Conservation (phyloP, 2,113 vertebrate genomes). For the Trogon melanurus region DNA sequence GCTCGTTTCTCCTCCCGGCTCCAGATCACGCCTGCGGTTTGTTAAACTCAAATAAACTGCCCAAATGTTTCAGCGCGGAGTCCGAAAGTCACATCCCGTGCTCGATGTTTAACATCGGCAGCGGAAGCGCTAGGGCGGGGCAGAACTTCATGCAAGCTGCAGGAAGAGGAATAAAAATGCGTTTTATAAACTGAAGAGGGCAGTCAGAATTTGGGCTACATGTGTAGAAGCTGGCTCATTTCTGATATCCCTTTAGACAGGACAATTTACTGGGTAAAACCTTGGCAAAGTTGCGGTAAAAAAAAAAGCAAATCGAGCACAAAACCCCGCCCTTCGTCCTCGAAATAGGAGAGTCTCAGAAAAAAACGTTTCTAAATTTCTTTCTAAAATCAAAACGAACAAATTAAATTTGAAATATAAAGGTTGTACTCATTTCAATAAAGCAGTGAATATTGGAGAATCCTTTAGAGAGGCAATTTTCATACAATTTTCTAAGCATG, state of each 20-base stretch:
- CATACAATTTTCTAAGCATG: neutral
- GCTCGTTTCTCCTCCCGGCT: neutral
- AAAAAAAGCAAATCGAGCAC: neutral
- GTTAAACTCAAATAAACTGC: neutral
- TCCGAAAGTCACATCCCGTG: neutral
- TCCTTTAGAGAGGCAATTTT: neutral
- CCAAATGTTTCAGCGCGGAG: neutral
- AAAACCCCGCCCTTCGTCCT: no score
- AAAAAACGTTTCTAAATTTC: fast-evolving
- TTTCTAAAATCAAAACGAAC: neutral
- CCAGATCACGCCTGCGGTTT: neutral
- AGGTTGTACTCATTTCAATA: neutral
- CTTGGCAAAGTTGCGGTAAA: neutral
- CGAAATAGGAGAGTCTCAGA: neutral
- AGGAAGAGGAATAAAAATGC: neutral
- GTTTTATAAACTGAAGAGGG: neutral
- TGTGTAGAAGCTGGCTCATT: neutral
- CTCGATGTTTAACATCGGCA: neutral
- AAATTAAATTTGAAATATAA: neutral
- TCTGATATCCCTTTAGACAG: neutral
- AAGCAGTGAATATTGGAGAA: neutral
- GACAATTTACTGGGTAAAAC: neutral
- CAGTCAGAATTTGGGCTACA: neutral
- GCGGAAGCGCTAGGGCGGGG: neutral
- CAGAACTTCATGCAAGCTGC: neutral